These are phyloP conservation scores for Micrastur ruficollis DNA, from an alignment of 2,797 vertebrate species.

Conservation along the genomic window DNA sequence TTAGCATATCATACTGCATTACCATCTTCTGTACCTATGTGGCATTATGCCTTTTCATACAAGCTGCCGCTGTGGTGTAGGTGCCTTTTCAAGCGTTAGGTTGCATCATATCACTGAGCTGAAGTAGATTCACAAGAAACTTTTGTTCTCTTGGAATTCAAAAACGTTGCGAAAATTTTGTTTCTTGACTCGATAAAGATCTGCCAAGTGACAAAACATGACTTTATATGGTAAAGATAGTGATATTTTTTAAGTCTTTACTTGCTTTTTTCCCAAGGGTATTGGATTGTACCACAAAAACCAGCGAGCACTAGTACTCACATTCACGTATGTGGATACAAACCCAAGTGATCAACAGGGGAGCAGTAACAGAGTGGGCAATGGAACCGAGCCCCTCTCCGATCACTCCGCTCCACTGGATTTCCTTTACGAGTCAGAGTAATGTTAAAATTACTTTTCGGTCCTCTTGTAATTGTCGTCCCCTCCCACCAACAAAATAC, in stretches of 20 bases:
- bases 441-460: neutral
- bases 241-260: neutral
- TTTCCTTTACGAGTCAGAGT: neutral
- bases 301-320: rapidly evolving
- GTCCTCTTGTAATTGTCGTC: neutral
- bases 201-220: neutral
- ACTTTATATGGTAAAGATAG: neutral
- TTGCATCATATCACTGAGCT: neutral
- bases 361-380: neutral
- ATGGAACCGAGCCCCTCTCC: neutral
- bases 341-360: neutral
- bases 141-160: neutral
- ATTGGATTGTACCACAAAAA: neutral
- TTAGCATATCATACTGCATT: neutral
- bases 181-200: neutral
- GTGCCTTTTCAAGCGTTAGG: neutral
- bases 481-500: rapidly evolving
- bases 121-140: neutral
- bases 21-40: neutral
- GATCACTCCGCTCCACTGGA: neutral
- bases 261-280: neutral
- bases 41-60: neutral
- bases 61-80: neutral
- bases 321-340: neutral
- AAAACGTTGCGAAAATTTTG: neutral